Conservation (phyloP, 2,888 invertebrate species). For the Netelia fuscicornis region DNA sequence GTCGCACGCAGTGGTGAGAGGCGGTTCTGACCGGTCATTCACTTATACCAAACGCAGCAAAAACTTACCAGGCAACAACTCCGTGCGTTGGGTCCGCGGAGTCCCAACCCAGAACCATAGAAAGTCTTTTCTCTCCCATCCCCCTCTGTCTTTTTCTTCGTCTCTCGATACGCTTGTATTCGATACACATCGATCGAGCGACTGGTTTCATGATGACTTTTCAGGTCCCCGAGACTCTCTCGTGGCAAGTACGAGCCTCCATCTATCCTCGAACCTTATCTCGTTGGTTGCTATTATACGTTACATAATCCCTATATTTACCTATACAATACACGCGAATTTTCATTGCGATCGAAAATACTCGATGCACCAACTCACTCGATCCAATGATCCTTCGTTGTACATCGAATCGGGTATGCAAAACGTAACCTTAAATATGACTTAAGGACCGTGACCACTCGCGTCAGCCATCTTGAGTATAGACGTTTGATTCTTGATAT, state of each 20-base stretch:
- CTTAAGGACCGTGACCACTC: too few species aligned
- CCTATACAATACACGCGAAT: too few species aligned
- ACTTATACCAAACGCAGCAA: constrained; percentile 76
- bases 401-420: constrained; percentile 2
- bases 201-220: constrained; percentile 25
- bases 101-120: constrained; percentile 21
- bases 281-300: constrained; percentile 27
- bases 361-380: constrained; percentile 11
- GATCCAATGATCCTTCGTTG: constrained; percentile 29
- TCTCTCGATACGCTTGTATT: constrained; percentile 36
- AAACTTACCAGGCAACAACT: constrained; percentile 71
- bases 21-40: constrained; percentile 82
- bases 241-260: constrained; percentile 16
- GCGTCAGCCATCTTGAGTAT: too few species aligned
- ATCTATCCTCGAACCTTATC: constrained; percentile 14
- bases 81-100: constrained; percentile 31
- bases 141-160: constrained; percentile 39
- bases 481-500: too few species aligned
- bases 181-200: constrained; percentile 52
- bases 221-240: constrained; percentile 40
- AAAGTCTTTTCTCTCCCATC: constrained; percentile 6
- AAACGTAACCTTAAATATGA: constrained; percentile 2
- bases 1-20: constrained; percentile 76
- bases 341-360: not conserved
- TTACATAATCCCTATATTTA: constrained; percentile 16